Base-by-base conservation (phyloP, 2,797 vertebrate species). In the Schizopygopsis malacanthus region DNA sequence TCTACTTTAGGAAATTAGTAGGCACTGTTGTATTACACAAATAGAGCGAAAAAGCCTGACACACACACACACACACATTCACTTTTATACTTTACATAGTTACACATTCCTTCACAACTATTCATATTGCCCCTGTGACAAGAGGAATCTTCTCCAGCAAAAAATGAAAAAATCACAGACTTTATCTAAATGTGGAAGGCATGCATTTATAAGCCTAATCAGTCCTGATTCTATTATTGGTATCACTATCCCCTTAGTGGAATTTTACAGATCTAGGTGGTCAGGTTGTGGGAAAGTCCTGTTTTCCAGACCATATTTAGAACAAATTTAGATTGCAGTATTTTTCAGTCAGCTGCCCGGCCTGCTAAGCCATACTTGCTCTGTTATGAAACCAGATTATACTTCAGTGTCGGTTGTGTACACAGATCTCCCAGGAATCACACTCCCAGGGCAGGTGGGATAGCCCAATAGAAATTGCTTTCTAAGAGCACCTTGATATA, bases 311-410 rank as follows among this genome's bases (percentile, higher is more conserved):
- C 81, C 63, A 77, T 80, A 81, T 81, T 77, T 43, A 85, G 80
- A 80, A 33, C 47, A 18, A 39, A 41, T 85, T 87, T 79, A 50
- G 43, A 67, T 37, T 65, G 13, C 37, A 54, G 7, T 50, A 37
- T 85, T 45, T 28, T 79, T 56, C 76, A 45, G n/a, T 71, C 39
- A 61, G 77, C 67, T 20, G 59, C 28, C n/a, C 3, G 8, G 25
- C 20, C 84, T 79, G 54, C 41, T 85, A 75, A 87, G 54, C 41
- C 8, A 39, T 37, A 20, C 39, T 54, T 56, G 56, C 67, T 33
- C 45, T 79, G 25, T 84, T 87, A 81, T 87, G 71, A 84, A 84
- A 81, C 28, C 59, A 81, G 78, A 81, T 87, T 84, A 52, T 13
- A 54, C 20, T 65, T 65, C 45, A 37, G 63, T 37, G 63, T 67